Evolutionary conservation across 2,797 vertebrate genomes (phyloP).

Genomic region (Mus caroli): DNA sequence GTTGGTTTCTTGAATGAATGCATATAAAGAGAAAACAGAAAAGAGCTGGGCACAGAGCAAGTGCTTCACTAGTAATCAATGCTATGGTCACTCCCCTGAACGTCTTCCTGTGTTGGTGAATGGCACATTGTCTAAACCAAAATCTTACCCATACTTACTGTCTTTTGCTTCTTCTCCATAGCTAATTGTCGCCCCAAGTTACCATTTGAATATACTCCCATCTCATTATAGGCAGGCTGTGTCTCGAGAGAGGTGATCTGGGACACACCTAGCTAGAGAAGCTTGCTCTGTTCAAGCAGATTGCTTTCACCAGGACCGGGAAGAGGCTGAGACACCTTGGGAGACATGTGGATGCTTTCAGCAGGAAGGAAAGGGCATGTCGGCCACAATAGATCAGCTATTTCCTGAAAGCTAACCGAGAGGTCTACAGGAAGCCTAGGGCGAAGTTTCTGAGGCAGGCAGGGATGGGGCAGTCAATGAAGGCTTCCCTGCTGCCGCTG

Average conservation of each 20-base stretch:
- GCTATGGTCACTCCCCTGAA: neutral
- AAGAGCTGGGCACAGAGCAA: neutral
- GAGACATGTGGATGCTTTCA: neutral
- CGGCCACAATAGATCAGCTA: neutral
- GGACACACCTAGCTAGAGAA: neutral
- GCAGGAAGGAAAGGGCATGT: neutral
- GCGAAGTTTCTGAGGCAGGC: neutral
- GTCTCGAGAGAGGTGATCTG: neutral
- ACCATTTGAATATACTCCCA: neutral
- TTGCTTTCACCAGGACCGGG: neutral
- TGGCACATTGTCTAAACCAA: neutral
- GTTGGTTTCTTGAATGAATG: neutral
- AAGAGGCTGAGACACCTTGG: neutral
- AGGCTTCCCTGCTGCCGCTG: neutral
- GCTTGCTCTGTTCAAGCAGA: neutral
- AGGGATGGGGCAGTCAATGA: neutral
- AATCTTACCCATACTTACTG: constrained; percentile 16
- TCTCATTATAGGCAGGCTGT: neutral
- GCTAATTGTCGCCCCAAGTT: neutral
- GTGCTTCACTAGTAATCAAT: neutral
- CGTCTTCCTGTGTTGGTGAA: neutral
- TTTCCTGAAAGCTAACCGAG: constrained; percentile 15
- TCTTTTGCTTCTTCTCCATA: constrained; percentile 3
- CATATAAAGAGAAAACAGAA: neutral
- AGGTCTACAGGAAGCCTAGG: neutral